These are phyloP conservation scores for Tachysurus vachellii DNA, from an alignment of 2,113 vertebrate genomes.

Conservation along the genomic window DNA sequence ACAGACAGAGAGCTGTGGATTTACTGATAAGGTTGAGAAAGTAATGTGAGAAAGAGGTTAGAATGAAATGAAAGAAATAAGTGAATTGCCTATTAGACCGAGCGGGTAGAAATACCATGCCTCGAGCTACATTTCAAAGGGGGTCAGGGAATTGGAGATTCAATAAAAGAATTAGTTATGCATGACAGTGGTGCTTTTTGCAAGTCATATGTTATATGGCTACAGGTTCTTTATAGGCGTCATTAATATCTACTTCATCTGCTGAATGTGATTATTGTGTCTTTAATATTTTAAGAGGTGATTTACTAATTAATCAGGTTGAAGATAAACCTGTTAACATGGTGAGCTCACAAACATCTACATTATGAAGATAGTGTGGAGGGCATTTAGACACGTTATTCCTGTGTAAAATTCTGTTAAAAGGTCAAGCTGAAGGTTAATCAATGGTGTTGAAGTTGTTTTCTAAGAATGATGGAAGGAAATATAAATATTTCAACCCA, in stretches of 20 bases:
- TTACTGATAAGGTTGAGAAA: constrained; percentile 26
- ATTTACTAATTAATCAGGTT: background rate
- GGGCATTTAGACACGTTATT: background rate
- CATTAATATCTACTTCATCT: background rate
- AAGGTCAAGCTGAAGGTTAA: constrained; percentile 36
- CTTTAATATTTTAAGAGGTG: background rate
- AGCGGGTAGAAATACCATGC: background rate
- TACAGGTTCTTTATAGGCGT: background rate
- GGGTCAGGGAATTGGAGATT: background rate
- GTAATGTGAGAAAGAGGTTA: constrained; percentile 6
- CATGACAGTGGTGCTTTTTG: background rate
- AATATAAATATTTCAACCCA: background rate
- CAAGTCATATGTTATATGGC: background rate
- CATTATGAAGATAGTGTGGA: background rate
- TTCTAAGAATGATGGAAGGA: background rate
- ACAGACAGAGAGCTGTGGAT: constrained; percentile 35
- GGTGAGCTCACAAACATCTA: background rate
- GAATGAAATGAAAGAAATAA: constrained; percentile 17
- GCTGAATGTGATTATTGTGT: background rate
- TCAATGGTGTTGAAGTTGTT: constrained; percentile 30
- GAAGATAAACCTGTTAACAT: background rate
- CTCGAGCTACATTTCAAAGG: background rate
- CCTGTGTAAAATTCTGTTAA: background rate
- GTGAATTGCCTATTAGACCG: constrained; percentile 13
- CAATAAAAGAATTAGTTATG: constrained; percentile 17